A percentile compares a stretch with the other conserved stretches of the same genome.
These are phyloP conservation scores for Elachura formosa DNA, from an alignment of 2,113 vertebrate genomes.

Conservation along the genomic window DNA sequence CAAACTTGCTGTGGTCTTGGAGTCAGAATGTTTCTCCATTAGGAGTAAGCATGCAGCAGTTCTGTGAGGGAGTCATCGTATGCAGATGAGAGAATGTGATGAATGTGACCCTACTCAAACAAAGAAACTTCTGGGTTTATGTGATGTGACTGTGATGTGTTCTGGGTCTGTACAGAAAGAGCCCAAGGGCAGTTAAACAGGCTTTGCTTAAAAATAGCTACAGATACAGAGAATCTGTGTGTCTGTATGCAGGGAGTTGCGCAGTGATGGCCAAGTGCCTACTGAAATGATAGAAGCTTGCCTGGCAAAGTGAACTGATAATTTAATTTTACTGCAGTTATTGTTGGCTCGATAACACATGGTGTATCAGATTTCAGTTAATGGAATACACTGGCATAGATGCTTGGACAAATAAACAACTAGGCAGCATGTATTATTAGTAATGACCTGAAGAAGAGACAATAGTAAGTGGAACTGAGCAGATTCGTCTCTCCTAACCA, in stretches of 20 bases:
- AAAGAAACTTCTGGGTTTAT: background rate
- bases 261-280: background rate
- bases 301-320: background rate
- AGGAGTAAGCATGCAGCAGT: background rate
- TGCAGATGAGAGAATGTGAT: too few species aligned
- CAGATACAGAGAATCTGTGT: background rate
- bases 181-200: background rate
- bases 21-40: background rate
- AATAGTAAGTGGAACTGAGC: background rate
- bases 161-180: background rate
- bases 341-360: background rate
- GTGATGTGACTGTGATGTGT: background rate
- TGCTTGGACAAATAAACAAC: background rate
- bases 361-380: background rate
- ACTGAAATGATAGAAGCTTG: background rate
- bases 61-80: accelerated
- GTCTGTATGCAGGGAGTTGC: background rate
- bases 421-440: background rate
- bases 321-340: slow-evolving; percentile 4
- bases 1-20: background rate
- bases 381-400: background rate
- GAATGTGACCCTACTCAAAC: background rate
- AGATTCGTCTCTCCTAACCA: background rate
- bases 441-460: background rate
- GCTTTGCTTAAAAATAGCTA: background rate